phyloP scores from a whole-genome alignment of 1,140 invertebrate species.

The Drosophila bifasciata region DNA sequence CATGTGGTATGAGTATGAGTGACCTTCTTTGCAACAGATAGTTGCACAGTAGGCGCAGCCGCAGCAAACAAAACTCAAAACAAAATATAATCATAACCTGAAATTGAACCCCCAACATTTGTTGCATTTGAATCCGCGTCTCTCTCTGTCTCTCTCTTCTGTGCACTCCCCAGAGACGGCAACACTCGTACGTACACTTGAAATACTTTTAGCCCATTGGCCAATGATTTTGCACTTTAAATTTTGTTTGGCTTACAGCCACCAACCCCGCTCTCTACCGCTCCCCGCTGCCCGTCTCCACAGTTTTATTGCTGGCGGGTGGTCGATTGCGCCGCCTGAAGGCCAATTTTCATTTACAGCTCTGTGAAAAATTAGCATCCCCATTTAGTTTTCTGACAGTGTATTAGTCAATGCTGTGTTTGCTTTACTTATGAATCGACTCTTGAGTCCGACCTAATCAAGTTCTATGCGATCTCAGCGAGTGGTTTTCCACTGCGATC shows the following conservation, averaged over 20 bases:
- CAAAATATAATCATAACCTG: slow-evolving; percentile 60
- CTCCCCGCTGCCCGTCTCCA: too few species aligned
- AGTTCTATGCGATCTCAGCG: slow-evolving; percentile 48
- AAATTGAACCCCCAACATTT: slow-evolving; percentile 45
- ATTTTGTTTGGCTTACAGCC: slow-evolving; percentile 25
- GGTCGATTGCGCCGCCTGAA: slow-evolving; percentile 36
- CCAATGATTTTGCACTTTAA: slow-evolving; percentile 58
- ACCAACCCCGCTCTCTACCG: too few species aligned
- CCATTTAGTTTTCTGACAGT: slow-evolving; percentile 39
- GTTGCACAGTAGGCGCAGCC: slow-evolving; percentile 31
- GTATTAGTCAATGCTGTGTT: slow-evolving; percentile 10
- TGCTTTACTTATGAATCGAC: slow-evolving; percentile 42
- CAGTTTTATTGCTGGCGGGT: slow-evolving; percentile 30
- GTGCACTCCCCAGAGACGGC: too few species aligned
- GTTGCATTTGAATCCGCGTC: slow-evolving; percentile 38
- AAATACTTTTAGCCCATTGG: slow-evolving; percentile 52
- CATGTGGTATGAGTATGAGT: slow-evolving; percentile 22
- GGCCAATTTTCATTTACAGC: slow-evolving; percentile 60
- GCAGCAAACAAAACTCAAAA: background rate
- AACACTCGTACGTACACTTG: slow-evolving; percentile 43
- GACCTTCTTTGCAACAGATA: slow-evolving; percentile 59
- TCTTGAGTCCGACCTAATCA: slow-evolving; percentile 26
- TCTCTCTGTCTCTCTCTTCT: background rate
- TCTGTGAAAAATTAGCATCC: slow-evolving; percentile 60
- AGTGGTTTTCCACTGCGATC: slow-evolving; percentile 19